These are phyloP conservation scores for Lottia gigantea DNA, from an alignment of 2,888 invertebrate genomes.

Conservation along the genomic window DNA sequence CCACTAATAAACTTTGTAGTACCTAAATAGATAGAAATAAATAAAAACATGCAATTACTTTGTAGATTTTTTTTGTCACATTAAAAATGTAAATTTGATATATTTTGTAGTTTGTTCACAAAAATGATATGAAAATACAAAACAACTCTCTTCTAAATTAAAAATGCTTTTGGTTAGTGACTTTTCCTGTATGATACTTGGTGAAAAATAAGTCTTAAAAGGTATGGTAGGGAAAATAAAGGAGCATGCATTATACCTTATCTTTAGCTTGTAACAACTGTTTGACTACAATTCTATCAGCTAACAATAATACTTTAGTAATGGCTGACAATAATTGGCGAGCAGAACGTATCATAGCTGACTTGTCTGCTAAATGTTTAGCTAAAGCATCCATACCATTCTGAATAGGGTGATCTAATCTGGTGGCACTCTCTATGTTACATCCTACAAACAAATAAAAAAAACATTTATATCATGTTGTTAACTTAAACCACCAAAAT, in stretches of 20 bases:
- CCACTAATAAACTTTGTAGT: slow-evolving; percentile 66
- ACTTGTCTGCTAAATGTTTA: slow-evolving; percentile 55
- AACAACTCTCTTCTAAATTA: too few species aligned
- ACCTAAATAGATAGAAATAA: slow-evolving; percentile 58
- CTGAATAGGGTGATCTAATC: not conserved
- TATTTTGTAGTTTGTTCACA: too few species aligned
- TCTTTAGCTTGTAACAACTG: slow-evolving; percentile 95
- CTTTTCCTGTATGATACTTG: too few species aligned
- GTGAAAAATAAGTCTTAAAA: too few species aligned
- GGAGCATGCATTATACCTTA: slow-evolving; percentile 79
- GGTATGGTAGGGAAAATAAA: too few species aligned
- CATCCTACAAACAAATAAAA: not conserved
- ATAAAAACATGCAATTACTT: too few species aligned
- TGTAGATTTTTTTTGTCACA: too few species aligned
- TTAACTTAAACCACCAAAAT: too few species aligned
- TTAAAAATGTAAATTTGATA: too few species aligned
- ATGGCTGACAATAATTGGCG: slow-evolving; percentile 93
- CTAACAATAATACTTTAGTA: slow-evolving; percentile 92
- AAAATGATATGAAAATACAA: too few species aligned
- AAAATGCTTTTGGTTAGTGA: too few species aligned
- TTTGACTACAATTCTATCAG: slow-evolving; percentile 97
- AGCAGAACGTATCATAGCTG: slow-evolving; percentile 86
- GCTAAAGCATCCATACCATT: slow-evolving; percentile 10
- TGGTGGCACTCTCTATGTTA: slow-evolving; percentile 4
- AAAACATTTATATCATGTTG: too few species aligned